Percentiles rank a stretch among this genome's conserved stretches.
Conservation (phyloP, 2,797 vertebrate species). For the Rhodeus uyekii region DNA sequence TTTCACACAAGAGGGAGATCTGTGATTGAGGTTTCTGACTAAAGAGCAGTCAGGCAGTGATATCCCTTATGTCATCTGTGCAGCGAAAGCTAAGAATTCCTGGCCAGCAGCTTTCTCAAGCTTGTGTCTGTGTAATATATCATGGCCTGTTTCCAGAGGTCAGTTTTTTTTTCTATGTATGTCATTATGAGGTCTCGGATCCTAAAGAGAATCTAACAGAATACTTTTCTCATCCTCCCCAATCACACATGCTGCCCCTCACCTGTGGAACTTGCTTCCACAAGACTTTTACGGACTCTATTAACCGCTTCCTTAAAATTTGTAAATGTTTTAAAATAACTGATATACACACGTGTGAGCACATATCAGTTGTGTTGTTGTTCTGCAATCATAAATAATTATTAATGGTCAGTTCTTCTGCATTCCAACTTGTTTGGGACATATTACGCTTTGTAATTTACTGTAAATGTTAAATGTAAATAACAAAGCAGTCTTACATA, state of each 20-base stretch:
- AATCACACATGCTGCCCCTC: background rate
- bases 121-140: background rate
- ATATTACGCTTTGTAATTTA: background rate
- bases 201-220: constrained; percentile 2
- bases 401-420: background rate
- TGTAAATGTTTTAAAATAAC: background rate
- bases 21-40: constrained; percentile 29
- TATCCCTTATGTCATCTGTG: constrained; percentile 5
- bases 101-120: background rate
- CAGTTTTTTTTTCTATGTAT: background rate
- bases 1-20: constrained; percentile 27
- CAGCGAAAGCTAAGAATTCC: constrained; percentile 23
- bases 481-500: background rate
- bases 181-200: background rate
- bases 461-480: background rate
- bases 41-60: constrained; percentile 24
- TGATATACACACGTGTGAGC: background rate
- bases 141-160: background rate
- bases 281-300: too few species aligned
- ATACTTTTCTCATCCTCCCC: background rate
- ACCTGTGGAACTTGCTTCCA: too few species aligned
- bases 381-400: background rate
- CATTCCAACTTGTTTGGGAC: background rate
- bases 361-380: background rate
- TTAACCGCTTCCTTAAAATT: too few species aligned